These are phyloP conservation scores for Chironomus tentans DNA, from an alignment of 2,888 invertebrate genomes.

Conservation along the genomic window DNA sequence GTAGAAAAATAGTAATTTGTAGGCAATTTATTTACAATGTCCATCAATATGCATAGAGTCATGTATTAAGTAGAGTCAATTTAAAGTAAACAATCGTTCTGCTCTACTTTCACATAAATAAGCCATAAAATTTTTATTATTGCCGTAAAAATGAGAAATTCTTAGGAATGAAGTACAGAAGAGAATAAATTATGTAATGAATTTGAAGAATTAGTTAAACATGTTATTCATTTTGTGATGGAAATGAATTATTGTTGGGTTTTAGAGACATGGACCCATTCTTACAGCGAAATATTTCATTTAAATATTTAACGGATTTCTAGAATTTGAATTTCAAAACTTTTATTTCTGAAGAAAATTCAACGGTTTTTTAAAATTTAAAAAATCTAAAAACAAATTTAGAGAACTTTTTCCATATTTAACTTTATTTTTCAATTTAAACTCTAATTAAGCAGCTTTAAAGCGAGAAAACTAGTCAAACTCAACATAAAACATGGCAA, in stretches of 20 bases:
- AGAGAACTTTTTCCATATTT: too few relatives aligned
- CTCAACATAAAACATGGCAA: too few relatives aligned
- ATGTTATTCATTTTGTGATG: neutral
- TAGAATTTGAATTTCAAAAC: too few relatives aligned
- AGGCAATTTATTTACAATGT: neutral
- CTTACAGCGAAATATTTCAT: too few relatives aligned
- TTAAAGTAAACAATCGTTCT: conserved; percentile 1
- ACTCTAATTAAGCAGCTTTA: too few relatives aligned
- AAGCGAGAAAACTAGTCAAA: too few relatives aligned
- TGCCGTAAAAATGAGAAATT: neutral
- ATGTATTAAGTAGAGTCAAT: neutral
- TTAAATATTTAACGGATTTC: too few relatives aligned
- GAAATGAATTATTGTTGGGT: too few relatives aligned
- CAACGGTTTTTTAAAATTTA: neutral
- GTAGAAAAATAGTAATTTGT: too few relatives aligned
- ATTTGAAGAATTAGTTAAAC: neutral
- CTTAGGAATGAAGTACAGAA: neutral
- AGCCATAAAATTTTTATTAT: neutral
- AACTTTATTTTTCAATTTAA: too few relatives aligned
- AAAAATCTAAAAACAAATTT: neutral
- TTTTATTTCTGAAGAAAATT: neutral
- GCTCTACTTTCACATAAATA: conserved; percentile 8
- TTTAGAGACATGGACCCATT: too few relatives aligned
- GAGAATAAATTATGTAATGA: neutral
- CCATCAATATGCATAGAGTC: neutral